A percentile compares a stretch with the other conserved stretches of the same genome.
Evolutionary conservation across 2,797 vertebrate species (phyloP).

Genomic region (Microhierax caerulescens): DNA sequence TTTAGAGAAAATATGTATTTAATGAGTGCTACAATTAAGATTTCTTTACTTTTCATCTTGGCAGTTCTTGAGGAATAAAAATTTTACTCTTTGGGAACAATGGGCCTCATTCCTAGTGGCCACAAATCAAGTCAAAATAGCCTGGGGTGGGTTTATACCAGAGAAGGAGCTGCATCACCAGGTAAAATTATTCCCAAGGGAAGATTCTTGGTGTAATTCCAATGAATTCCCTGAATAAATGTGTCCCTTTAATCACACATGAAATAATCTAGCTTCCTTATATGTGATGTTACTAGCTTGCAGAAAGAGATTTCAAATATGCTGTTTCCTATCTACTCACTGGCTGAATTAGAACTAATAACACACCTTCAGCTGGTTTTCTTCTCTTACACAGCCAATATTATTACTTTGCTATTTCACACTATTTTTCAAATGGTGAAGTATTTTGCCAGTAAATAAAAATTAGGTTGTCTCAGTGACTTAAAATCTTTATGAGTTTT

Average conservation of each 20-base stretch:
- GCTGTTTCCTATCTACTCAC: background rate
- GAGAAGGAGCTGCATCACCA: background rate
- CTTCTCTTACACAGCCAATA: background rate
- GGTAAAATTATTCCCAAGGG: slow-evolving; percentile 21
- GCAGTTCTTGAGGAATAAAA: background rate
- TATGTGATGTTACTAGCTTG: background rate
- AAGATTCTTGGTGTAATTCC: background rate
- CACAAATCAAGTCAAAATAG: slow-evolving; percentile 16
- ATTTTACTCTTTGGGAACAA: background rate
- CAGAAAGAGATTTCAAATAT: background rate
- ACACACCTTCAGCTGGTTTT: background rate
- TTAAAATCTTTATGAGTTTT: background rate
- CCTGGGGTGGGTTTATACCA: background rate
- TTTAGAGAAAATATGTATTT: background rate
- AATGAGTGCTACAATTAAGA: background rate
- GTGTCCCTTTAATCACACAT: background rate
- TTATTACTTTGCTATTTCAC: background rate
- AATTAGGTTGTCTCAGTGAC: background rate
- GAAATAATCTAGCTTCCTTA: background rate
- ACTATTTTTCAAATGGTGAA: background rate
- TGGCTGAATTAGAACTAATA: background rate
- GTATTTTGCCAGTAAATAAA: background rate
- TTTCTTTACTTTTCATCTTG: background rate
- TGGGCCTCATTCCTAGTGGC: background rate
- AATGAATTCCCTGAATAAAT: background rate